Conservation (phyloP, 2,888 invertebrate genomes). For the Amblyteles armatorius region DNA sequence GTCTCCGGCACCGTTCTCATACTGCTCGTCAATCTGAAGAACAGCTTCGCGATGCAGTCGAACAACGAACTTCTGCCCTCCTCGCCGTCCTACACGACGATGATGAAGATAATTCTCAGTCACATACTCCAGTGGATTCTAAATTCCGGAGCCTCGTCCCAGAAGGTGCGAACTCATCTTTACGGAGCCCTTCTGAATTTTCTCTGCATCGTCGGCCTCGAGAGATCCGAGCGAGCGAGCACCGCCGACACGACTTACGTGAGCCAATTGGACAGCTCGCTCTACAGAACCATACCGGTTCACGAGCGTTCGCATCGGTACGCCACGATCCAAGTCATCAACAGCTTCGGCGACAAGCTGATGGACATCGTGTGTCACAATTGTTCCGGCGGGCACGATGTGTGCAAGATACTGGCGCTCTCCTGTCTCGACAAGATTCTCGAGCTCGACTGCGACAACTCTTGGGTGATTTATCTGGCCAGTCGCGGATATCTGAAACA, state of each 20-base stretch:
- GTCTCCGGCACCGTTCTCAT: conserved; percentile 93
- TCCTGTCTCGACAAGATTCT: conserved; percentile 93
- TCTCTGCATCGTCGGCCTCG: conserved; percentile 90
- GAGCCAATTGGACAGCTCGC: conserved; percentile 88
- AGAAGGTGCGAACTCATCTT: conserved; percentile 93
- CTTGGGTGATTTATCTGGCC: conserved; percentile 88
- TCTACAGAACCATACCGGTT: conserved; percentile 77
- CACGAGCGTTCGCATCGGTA: conserved; percentile 82
- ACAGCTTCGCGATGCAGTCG: conserved; percentile 87
- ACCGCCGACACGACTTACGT: conserved; percentile 86
- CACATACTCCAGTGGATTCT: conserved; percentile 94
- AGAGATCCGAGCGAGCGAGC: conserved; percentile 83
- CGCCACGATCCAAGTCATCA: conserved; percentile 88
- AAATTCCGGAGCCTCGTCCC: conserved; percentile 91
- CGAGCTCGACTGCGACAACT: conserved; percentile 90
- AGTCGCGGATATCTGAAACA: conserved; percentile 92
- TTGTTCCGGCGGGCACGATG: conserved; percentile 94
- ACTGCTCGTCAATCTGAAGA: conserved; percentile 91
- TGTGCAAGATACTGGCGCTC: conserved; percentile 95
- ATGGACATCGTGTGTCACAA: conserved; percentile 94
- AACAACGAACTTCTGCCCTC: conserved; percentile 76
- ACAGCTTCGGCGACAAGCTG: conserved; percentile 92
- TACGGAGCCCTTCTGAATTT: conserved; percentile 94
- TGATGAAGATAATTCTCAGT: conserved; percentile 90
- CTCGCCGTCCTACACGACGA: conserved; percentile 87